These are phyloP conservation scores for Platanista minor DNA, from an alignment of 2,113 vertebrate genomes.

Conservation along the genomic window DNA sequence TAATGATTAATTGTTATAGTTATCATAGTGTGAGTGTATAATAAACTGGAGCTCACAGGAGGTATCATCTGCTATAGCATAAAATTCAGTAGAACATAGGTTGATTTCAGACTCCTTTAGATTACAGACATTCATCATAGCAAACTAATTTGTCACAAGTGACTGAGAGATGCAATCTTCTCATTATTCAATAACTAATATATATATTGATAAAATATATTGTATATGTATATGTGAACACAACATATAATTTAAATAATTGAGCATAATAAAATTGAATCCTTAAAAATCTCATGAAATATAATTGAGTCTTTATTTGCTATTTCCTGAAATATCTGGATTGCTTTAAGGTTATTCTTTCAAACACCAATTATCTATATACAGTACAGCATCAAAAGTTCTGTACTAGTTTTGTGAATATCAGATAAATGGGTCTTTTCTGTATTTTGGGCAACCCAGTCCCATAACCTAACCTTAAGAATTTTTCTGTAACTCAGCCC, in stretches of 20 bases:
- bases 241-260: background rate
- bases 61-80: background rate
- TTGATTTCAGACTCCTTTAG: background rate
- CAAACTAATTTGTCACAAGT: background rate
- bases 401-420: background rate
- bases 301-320: background rate
- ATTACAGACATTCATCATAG: background rate
- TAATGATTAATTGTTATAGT: background rate
- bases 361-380: background rate
- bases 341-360: background rate
- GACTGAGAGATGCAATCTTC: background rate
- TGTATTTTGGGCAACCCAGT: background rate
- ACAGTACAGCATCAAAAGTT: background rate
- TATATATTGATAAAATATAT: background rate
- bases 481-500: background rate
- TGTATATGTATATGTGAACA: background rate
- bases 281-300: background rate
- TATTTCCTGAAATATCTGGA: background rate
- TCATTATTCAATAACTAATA: conserved; percentile 41
- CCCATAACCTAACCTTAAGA: conserved; percentile 3
- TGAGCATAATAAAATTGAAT: background rate
- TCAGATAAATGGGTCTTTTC: background rate
- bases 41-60: background rate
- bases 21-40: background rate
- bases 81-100: background rate